Evolutionary conservation across 2,113 vertebrate species (phyloP), one percentile per base, ranked within the genome.

Genomic region (Poeciliopsis prolifica): DNA sequence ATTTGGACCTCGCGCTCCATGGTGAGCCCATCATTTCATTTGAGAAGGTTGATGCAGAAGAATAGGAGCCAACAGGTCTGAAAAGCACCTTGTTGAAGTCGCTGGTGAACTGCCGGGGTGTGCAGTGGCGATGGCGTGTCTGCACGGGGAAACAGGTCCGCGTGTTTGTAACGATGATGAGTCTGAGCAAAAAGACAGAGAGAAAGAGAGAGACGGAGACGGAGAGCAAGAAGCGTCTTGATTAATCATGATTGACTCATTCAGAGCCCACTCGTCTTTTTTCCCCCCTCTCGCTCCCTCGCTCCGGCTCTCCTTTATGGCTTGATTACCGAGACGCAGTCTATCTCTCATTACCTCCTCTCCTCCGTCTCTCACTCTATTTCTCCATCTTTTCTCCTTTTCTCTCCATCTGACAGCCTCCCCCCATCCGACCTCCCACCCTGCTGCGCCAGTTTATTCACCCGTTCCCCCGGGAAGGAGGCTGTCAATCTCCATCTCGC

Each of bases 201-300:
- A 62, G 76, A 63, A 74, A 71, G 72, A 68, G 79, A 75, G 76
- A 63, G 75, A 71, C 68, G 63, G 77, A 74, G 85, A 67, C 54
- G 22, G 74, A 79, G 86, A 89, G 86, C 66, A 72, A 88, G 83
- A 88, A 91, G 85, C 85, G 70, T 87, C 90, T 89, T 94, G 93
- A 94, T 94, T 94, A 94, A 94, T 92, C 91, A 87, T 93, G 93
- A 95, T 94, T 92, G 91, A 92, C 91, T 94, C 92, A 91, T 93
- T 93, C 90, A 93, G 88, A 88, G 72, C 88, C 82, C 77, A 82
- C 89, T 88, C 88, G 40, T 87, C 79, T 87, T 90, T 76, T 81
- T 28, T 28, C 28, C 28, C 28, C 30, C 69, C 79, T 58, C 74
- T 86, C 78, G 58, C 86, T 86, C 84, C 66, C 87, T 88, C 79